Conservation (phyloP, 1,140 invertebrate genomes). For the Maconellicoccus hirsutus region DNA sequence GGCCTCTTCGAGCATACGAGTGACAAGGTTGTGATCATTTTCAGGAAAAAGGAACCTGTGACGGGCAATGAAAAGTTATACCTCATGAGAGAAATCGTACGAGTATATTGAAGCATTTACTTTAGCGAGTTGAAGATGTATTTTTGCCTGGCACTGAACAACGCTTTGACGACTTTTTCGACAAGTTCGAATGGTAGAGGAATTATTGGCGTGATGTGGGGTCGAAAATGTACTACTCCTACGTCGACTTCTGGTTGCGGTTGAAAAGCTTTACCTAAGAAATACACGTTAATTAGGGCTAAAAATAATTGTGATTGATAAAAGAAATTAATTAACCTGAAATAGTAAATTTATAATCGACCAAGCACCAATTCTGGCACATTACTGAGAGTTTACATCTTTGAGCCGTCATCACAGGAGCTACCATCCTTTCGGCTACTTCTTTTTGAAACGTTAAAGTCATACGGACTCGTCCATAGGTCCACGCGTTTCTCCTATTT, state of each 20-base stretch:
- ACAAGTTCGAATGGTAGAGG: constrained; percentile 69
- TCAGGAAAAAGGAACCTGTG: constrained; percentile 65
- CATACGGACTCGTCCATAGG: constrained; percentile 69
- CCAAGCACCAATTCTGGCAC: constrained; percentile 83
- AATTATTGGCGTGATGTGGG: constrained; percentile 63
- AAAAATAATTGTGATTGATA: neutral
- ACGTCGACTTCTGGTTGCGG: constrained; percentile 94
- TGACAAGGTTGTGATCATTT: constrained; percentile 49
- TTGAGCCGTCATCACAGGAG: constrained; percentile 46
- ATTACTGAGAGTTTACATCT: constrained; percentile 85
- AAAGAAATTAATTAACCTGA: constrained; percentile 44
- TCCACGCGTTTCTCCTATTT: constrained; percentile 56
- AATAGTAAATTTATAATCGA: constrained; percentile 75
- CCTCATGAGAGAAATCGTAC: neutral
- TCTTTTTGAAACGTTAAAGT: constrained; percentile 96
- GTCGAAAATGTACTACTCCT: constrained; percentile 78
- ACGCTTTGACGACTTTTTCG: constrained; percentile 75
- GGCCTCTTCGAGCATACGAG: constrained; percentile 55
- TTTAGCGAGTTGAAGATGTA: constrained; percentile 53
- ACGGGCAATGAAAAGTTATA: constrained; percentile 27
- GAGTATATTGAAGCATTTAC: constrained; percentile 35
- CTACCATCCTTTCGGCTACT: constrained; percentile 81
- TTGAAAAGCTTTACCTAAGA: constrained; percentile 64
- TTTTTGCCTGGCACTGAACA: constrained; percentile 84
- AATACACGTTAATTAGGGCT: constrained; percentile 1